Conservation (phyloP, 2,888 invertebrate genomes). For the Clivina fossor region DNA sequence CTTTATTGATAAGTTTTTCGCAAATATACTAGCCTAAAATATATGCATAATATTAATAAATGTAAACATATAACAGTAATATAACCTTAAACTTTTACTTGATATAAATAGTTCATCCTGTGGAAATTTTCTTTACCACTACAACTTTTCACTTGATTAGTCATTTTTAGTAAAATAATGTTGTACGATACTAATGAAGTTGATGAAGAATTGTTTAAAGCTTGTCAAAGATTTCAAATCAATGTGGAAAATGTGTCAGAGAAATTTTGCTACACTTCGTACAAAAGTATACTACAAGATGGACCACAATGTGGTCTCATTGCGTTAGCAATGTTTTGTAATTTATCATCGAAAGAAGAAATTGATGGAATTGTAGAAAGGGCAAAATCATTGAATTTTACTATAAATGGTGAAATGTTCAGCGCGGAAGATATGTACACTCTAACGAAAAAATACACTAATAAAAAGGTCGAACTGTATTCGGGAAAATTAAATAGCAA, state of each 20-base stretch:
- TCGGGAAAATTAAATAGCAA: slow-evolving; percentile 52
- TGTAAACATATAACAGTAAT: slow-evolving; percentile 15
- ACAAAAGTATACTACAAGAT: slow-evolving; percentile 52
- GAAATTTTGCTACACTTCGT: slow-evolving; percentile 48
- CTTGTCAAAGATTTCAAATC: slow-evolving; percentile 60
- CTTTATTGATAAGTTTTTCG: slow-evolving; percentile 4
- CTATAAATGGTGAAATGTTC: slow-evolving; percentile 88
- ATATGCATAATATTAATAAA: slow-evolving; percentile 7
- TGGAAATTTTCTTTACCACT: slow-evolving; percentile 69
- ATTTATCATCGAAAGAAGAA: slow-evolving; percentile 60
- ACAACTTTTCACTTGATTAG: slow-evolving; percentile 54
- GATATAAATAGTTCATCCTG: slow-evolving; percentile 70
- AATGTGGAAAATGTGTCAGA: slow-evolving; percentile 57
- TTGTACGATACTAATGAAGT: slow-evolving; percentile 40
- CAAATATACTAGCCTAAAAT: slow-evolving; percentile 19
- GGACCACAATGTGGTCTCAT: slow-evolving; percentile 85
- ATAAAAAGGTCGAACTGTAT: slow-evolving; percentile 55
- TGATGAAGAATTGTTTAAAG: slow-evolving; percentile 60
- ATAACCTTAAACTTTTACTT: slow-evolving; percentile 52
- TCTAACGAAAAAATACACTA: slow-evolving; percentile 60
- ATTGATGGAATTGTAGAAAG: slow-evolving; percentile 57
- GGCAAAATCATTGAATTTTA: slow-evolving; percentile 66
- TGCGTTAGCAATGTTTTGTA: slow-evolving; percentile 79
- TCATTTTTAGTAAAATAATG: slow-evolving; percentile 11
- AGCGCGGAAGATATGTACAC: slow-evolving; percentile 71